Percentiles rank a stretch among this genome's conserved stretches.
phyloP scores from a whole-genome alignment of 2,113 vertebrate species.

The Tapirus terrestris region DNA sequence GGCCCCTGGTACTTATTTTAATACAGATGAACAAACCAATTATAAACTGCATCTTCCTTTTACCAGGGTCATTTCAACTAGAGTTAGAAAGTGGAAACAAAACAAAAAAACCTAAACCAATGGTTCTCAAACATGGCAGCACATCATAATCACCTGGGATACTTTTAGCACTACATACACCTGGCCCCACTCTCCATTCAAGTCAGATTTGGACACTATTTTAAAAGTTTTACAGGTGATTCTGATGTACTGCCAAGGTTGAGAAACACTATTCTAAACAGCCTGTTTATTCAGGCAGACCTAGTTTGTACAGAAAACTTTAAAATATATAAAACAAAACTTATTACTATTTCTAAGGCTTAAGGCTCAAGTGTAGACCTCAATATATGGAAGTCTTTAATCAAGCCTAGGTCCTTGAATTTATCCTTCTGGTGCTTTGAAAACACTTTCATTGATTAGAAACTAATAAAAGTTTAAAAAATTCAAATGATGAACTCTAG shows the following conservation, averaged over 20 bases:
- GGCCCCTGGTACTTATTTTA: neutral
- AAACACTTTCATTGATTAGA: conserved; percentile 18
- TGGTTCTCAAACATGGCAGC: neutral
- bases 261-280: neutral
- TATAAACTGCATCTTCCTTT: conserved; percentile 17
- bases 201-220: neutral
- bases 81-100: neutral
- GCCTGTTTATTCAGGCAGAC: neutral
- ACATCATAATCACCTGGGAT: neutral
- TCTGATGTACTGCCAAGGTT: neutral
- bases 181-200: neutral
- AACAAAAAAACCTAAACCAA: neutral
- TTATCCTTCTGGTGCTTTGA: conserved; percentile 28
- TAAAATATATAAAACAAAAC: neutral
- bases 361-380: neutral
- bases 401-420: neutral
- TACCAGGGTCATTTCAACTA: conserved; percentile 25
- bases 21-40: neutral
- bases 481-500: neutral
- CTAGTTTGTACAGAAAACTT: neutral
- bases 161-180: neutral
- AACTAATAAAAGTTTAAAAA: neutral
- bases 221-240: neutral
- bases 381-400: neutral
- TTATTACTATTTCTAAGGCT: neutral